Conservation (phyloP, 2,113 vertebrate species). For the Lepus europaeus region DNA sequence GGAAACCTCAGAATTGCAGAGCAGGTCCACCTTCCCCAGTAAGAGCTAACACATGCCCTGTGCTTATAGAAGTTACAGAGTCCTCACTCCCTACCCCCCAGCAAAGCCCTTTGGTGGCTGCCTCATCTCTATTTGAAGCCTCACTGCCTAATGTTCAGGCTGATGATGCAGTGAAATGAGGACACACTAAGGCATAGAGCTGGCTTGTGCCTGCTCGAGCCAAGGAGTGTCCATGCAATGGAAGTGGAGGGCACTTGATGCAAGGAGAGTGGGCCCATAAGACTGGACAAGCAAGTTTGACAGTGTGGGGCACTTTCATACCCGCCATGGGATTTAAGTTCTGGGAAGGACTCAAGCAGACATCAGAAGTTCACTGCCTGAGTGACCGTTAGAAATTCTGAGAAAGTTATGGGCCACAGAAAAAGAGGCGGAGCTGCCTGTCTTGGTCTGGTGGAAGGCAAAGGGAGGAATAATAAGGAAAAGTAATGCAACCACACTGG, state of each 20-base stretch:
- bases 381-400: not conserved
- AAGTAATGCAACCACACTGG: not conserved
- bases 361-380: not conserved
- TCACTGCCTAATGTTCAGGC: not conserved
- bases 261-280: not conserved
- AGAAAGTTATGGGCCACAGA: no score
- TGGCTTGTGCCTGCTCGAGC: no score
- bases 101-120: not conserved
- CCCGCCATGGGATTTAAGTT: not conserved
- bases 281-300: not conserved
- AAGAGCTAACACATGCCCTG: not conserved
- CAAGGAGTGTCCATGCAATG: no score
- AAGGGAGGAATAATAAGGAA: not conserved
- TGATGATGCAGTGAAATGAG: not conserved
- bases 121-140: not conserved
- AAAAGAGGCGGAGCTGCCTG: not conserved
- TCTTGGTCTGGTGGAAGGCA: no score
- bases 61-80: no score
- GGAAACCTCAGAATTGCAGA: not conserved
- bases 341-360: not conserved
- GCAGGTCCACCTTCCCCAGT: not conserved
- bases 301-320: not conserved
- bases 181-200: not conserved
- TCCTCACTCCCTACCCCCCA: not conserved
- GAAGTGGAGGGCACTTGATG: no score